Conservation (phyloP, 2,113 vertebrate species). For the Ondatra zibethicus region DNA sequence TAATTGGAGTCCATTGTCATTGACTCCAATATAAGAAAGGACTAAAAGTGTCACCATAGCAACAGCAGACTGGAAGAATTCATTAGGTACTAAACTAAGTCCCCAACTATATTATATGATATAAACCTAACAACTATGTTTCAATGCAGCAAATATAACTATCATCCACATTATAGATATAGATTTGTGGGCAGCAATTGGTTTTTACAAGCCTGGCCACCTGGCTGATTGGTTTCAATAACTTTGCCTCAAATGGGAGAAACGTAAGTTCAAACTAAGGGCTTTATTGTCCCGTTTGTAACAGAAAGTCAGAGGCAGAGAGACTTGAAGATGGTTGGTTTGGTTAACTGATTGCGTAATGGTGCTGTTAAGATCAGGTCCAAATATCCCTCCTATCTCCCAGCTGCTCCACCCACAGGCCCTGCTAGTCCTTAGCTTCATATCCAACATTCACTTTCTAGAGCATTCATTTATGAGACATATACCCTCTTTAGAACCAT, state of each 20-base stretch:
- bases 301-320: conserved; percentile 2
- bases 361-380: not conserved
- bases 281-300: not conserved
- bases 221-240: not conserved
- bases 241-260: conserved; percentile 12
- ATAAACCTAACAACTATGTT: conserved; percentile 21
- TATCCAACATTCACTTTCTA: not conserved
- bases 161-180: not conserved
- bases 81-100: not conserved
- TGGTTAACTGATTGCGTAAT: not conserved
- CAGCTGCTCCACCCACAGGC: not conserved
- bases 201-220: not conserved
- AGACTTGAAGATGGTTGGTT: not conserved
- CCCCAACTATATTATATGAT: not conserved
- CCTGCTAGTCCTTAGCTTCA: not conserved
- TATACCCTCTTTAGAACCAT: not conserved
- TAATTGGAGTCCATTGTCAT: not conserved
- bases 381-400: not conserved
- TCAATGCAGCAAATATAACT: not conserved
- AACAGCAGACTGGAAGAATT: conserved; percentile 33
- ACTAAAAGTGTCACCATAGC: conserved; percentile 21
- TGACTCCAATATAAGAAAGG: not conserved
- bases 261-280: conserved; percentile 25
- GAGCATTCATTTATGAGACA: not conserved
- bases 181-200: not conserved